Evolutionary conservation across 2,113 vertebrate species (phyloP).

Genomic region (Falco punctatus): DNA sequence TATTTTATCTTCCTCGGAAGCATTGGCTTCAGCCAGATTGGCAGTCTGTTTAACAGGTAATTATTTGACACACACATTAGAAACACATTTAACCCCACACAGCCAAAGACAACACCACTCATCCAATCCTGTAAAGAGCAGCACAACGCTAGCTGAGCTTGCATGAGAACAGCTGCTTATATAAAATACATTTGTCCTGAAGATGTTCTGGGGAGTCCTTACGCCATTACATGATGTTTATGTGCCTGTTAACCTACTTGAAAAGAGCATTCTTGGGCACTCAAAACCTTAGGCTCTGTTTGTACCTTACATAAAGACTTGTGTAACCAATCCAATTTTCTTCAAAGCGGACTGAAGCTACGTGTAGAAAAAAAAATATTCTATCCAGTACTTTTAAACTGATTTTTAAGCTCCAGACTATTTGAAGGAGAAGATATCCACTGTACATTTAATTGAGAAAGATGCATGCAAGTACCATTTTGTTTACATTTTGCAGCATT

Average conservation of each 20-base stretch:
- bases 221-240: constrained; percentile 71
- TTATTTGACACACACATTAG: constrained; percentile 85
- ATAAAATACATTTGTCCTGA: constrained; percentile 56
- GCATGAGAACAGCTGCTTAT: constrained; percentile 64
- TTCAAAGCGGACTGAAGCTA: constrained; percentile 34
- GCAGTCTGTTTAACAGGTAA: constrained; percentile 92
- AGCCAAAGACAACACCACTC: constrained; percentile 81
- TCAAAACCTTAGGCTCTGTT: constrained; percentile 81
- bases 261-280: constrained; percentile 53
- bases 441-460: background rate
- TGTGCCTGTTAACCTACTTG: constrained; percentile 47
- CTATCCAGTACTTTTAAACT: constrained; percentile 18
- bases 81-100: constrained; percentile 81
- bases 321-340: constrained; percentile 58
- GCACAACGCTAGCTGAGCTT: constrained; percentile 70
- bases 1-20: constrained; percentile 98
- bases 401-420: constrained; percentile 37
- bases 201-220: constrained; percentile 74
- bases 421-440: background rate
- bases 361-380: background rate
- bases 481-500: constrained; percentile 34
- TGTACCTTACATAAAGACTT: constrained; percentile 73
- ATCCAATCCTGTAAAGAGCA: constrained; percentile 85
- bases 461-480: background rate
- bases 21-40: constrained; percentile 94